Conservation (phyloP, 2,888 invertebrate genomes). For the Xanthia togata region DNA sequence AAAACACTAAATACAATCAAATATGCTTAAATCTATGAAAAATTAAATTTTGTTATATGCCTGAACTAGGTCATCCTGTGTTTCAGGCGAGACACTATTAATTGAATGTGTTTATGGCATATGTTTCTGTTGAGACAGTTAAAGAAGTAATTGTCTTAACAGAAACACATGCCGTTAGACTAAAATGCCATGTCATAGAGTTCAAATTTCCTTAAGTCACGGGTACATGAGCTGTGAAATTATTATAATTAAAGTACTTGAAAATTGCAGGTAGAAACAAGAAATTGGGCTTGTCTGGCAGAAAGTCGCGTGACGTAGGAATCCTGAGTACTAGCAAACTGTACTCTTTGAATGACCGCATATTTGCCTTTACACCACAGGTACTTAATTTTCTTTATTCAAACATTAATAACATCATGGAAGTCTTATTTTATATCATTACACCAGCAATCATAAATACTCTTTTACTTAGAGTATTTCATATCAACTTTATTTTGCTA, state of each 20-base stretch:
- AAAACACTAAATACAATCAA: too few relatives aligned
- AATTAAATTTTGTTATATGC: too few relatives aligned
- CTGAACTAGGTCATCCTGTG: too few relatives aligned
- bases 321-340: conserved; percentile 99
- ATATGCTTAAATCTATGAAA: too few relatives aligned
- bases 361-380: conserved; percentile 99
- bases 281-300: conserved; percentile 97
- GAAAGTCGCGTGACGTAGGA: conserved; percentile 98
- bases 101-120: not conserved
- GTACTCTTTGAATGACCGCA: conserved; percentile 98
- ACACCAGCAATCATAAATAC: not conserved
- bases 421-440: too few relatives aligned
- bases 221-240: not conserved
- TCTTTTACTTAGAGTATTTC: conserved; percentile 1
- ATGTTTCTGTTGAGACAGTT: too few relatives aligned
- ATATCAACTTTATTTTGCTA: conserved; percentile 4
- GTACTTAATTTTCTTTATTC: conserved; percentile 84
- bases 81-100: too few relatives aligned
- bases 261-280: conserved; percentile 95
- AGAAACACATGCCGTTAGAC: not conserved
- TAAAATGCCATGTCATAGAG: conserved; percentile 9
- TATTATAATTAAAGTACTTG: not conserved
- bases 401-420: too few relatives aligned
- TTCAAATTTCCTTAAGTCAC: not conserved
- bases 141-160: not conserved